phyloP scores from a whole-genome alignment of 1,140 invertebrate genomes.

The Atopsyche davidsoni region DNA sequence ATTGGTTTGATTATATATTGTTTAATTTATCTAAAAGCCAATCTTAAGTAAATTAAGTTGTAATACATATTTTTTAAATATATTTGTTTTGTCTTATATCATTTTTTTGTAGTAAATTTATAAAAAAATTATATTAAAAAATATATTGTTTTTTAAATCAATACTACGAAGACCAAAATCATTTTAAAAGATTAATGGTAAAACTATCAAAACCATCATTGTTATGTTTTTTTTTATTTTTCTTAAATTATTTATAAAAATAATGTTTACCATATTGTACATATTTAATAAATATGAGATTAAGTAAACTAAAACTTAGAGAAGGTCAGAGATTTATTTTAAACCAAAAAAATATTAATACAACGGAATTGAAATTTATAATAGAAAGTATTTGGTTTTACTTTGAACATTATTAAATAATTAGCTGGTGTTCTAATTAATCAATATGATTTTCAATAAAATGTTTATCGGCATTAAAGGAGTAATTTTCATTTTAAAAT shows the following conservation, averaged over 20 bases:
- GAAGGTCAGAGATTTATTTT: background rate
- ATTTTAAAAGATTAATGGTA: too few relatives aligned
- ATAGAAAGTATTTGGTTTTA: background rate
- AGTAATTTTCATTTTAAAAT: background rate
- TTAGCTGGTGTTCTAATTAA: background rate
- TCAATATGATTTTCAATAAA: background rate
- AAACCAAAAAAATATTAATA: background rate
- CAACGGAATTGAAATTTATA: too few relatives aligned
- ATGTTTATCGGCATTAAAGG: background rate
- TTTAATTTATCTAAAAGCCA: too few relatives aligned
- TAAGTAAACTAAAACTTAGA: background rate
- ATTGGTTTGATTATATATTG: too few relatives aligned
- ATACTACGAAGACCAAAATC: too few relatives aligned
- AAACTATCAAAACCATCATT: too few relatives aligned
- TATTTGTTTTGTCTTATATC: background rate
- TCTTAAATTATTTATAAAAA: background rate
- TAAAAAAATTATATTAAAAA: background rate
- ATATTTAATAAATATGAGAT: background rate
- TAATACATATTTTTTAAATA: background rate
- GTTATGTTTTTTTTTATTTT: background rate
- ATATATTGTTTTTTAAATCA: too few relatives aligned
- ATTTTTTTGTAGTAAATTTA: background rate
- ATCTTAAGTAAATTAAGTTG: background rate
- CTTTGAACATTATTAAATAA: too few relatives aligned
- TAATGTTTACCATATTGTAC: background rate